A percentile compares a stretch with the other conserved stretches of the same genome.
phyloP scores from a whole-genome alignment of 2,888 invertebrate species.

The Asteroscopus sphinx region DNA sequence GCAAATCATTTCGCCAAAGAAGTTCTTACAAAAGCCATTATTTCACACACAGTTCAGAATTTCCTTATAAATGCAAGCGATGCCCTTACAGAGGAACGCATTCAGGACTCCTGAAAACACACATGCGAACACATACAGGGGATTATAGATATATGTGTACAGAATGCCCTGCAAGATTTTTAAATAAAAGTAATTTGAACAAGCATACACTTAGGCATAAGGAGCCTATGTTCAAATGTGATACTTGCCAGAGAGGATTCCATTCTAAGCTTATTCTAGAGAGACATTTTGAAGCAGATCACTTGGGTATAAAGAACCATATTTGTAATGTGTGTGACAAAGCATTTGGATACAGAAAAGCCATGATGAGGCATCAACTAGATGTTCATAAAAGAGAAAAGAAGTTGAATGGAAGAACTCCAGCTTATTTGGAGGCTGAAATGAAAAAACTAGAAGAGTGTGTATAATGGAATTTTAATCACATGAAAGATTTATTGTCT shows the following conservation, averaged over 20 bases:
- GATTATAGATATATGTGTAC: conserved; percentile 77
- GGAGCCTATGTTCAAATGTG: conserved; percentile 74
- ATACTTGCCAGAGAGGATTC: conserved; percentile 71
- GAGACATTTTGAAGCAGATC: conserved; percentile 73
- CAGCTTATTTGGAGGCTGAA: conserved; percentile 66
- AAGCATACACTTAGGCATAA: conserved; percentile 74
- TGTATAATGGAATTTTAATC: too few species aligned
- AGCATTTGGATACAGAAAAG: conserved; percentile 76
- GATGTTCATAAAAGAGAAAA: conserved; percentile 77
- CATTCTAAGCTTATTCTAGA: conserved; percentile 70
- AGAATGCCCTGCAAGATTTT: conserved; percentile 73
- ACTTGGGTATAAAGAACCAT: conserved; percentile 76
- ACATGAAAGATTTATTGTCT: too few species aligned
- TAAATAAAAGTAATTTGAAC: conserved; percentile 75
- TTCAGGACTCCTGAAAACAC: conserved; percentile 70
- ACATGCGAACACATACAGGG: conserved; percentile 72
- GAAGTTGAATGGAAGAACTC: conserved; percentile 65
- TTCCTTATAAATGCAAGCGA: conserved; percentile 71
- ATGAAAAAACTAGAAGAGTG: conserved; percentile 1
- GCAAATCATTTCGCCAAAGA: conserved; percentile 71
- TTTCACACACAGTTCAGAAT: conserved; percentile 69
- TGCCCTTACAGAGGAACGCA: conserved; percentile 73
- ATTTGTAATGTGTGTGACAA: conserved; percentile 76
- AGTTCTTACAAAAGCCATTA: conserved; percentile 75
- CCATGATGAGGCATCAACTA: conserved; percentile 77